Conservation (phyloP, 2,888 invertebrate species). For the Drosophila paramelanica region DNA sequence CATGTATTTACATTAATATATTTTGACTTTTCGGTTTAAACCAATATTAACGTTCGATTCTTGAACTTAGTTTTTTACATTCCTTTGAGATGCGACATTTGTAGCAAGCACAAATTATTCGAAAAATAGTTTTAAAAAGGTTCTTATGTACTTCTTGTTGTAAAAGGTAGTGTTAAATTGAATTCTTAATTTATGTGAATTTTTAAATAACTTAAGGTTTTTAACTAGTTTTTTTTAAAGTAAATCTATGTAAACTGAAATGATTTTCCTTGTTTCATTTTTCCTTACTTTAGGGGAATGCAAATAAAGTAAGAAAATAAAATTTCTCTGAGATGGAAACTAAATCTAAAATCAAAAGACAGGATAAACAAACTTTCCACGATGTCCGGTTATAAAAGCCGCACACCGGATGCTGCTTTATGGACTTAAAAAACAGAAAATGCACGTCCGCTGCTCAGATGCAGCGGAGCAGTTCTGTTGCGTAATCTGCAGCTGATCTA, state of each 20-base stretch:
- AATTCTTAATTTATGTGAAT: no score
- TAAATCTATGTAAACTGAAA: no score
- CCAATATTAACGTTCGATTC: no score
- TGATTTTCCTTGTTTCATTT: not conserved
- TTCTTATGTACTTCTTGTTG: no score
- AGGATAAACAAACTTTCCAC: slow-evolving; percentile 25
- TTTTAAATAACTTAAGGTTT: no score
- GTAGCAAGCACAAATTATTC: no score
- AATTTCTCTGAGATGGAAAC: slow-evolving; percentile 2
- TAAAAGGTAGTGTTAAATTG: no score
- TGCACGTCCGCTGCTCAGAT: not conserved
- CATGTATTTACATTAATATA: not conserved
- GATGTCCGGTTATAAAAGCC: slow-evolving; percentile 6
- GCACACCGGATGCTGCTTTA: slow-evolving; percentile 7
- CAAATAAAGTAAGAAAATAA: slow-evolving; percentile 14
- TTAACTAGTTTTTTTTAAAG: no score
- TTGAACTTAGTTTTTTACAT: no score
- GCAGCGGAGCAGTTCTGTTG: slow-evolving; percentile 29
- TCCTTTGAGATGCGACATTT: no score
- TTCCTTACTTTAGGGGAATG: slow-evolving; percentile 9
- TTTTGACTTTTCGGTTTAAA: not conserved
- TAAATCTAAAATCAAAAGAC: slow-evolving; percentile 10
- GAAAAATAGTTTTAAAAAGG: no score
- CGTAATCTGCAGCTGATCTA: slow-evolving; percentile 45
- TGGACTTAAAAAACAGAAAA: not conserved